Base-by-base conservation (phyloP, 2,797 vertebrate genomes). In the Phrynocephalus guinanensis region DNA sequence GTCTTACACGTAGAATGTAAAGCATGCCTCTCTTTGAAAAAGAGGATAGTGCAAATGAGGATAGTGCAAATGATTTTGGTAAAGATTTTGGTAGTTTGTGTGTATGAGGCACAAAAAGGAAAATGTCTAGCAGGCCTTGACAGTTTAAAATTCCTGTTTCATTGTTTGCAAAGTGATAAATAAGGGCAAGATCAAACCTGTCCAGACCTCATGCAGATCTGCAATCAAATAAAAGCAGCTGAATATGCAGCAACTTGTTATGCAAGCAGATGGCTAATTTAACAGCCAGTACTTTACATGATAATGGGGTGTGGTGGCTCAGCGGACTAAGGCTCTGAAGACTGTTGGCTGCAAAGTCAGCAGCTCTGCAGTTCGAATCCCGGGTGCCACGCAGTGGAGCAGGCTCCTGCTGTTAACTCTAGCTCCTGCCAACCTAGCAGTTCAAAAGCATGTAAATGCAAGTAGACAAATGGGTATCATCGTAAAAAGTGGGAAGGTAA, bases 61-160 rank as follows among this genome's bases (percentile, higher is more conserved):
- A 38, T 24, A 86, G 79, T 75, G 71, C 90, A 75, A 89, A 77
- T 20, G 6, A 0, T 18, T 79, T 26, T 71, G 8, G 30, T 48
- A 16, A 28, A 44, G 33, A 15, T 44, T 44, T 44, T 44, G 22
- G 30, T 75, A 38, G 33, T 79, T 63, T 63, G 56, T n/a, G 28
- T 30, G 1, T 33, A 52, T 78, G 5, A 5, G 2, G 10, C 52
- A 28, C 22, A 28, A 77, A 1, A 22, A 28, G 68, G 52, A 82
- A 63, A 38, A 70, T 0, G 8, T 7, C n/a, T 15, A 78, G 63
- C 56, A n/a, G 0, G 0, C 0, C 5, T 1, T 24, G 0, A 6
- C 20, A 0, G 1, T 44, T 26, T 44, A 85, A 83, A 72, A 88
- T 5, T 26, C 0, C 33, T 30, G 66, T 77, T 82, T 7, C 0